These are phyloP conservation scores for Stigmatopora argus DNA, from an alignment of 2,113 vertebrate genomes.

Conservation along the genomic window DNA sequence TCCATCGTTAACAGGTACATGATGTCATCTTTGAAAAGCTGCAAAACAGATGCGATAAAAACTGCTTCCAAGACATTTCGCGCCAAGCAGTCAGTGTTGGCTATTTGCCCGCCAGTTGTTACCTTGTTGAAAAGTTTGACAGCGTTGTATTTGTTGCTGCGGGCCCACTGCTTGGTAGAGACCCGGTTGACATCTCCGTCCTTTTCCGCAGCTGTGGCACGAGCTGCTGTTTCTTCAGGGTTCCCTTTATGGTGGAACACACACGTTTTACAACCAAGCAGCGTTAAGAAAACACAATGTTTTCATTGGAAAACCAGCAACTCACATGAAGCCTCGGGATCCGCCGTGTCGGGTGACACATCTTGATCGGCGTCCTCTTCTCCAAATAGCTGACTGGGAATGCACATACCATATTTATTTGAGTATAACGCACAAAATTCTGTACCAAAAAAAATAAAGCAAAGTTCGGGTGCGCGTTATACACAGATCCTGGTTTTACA, in stretches of 20 bases:
- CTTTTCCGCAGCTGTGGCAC: slow-evolving; percentile 84
- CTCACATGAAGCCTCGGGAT: slow-evolving; percentile 95
- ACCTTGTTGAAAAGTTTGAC: slow-evolving; percentile 97
- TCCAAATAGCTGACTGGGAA: slow-evolving; percentile 87
- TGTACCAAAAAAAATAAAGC: too few species aligned
- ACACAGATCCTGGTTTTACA: too few species aligned
- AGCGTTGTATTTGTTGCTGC: slow-evolving; percentile 87
- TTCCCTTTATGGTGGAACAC: slow-evolving; percentile 75
- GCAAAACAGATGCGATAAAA: background rate
- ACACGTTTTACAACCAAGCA: slow-evolving; percentile 1
- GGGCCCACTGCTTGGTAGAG: slow-evolving; percentile 95
- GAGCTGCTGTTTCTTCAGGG: slow-evolving; percentile 81
- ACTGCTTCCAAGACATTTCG: too few species aligned
- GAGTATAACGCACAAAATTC: too few species aligned
- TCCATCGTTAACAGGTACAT: slow-evolving; percentile 96
- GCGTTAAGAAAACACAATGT: too few species aligned
- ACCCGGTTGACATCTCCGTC: slow-evolving; percentile 92
- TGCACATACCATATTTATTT: background rate
- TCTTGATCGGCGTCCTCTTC: slow-evolving; percentile 98
- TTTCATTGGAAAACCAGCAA: slow-evolving; percentile 22
- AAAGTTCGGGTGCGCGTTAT: too few species aligned
- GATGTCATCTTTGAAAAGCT: slow-evolving; percentile 99
- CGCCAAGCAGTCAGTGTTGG: background rate
- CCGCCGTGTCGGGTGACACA: slow-evolving; percentile 94
- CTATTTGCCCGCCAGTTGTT: background rate